Conservation (phyloP, 1,140 invertebrate genomes). For the Teleogryllus occipitalis region DNA sequence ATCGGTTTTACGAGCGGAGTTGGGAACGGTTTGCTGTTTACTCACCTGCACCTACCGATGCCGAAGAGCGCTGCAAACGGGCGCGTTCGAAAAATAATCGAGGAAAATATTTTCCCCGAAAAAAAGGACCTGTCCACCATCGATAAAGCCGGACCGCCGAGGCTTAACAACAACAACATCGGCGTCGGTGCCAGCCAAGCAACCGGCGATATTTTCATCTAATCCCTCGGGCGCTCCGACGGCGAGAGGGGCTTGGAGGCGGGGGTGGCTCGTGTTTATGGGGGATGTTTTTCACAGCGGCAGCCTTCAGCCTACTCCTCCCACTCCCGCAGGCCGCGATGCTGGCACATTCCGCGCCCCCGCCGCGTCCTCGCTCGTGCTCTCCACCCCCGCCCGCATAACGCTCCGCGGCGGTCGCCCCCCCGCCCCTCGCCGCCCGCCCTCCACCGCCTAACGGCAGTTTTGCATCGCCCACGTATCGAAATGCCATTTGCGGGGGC, state of each 20-base stretch:
- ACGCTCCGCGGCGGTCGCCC: background rate
- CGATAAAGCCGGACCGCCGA: background rate
- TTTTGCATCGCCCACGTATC: background rate
- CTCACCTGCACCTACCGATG: background rate
- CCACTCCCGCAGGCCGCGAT: background rate
- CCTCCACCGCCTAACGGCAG: background rate
- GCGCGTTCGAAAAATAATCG: background rate
- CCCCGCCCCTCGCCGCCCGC: background rate
- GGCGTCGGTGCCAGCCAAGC: background rate
- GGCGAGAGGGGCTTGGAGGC: background rate
- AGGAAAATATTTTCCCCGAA: background rate
- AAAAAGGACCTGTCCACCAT: background rate
- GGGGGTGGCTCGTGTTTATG: background rate
- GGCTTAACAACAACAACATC: background rate
- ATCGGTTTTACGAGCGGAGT: background rate
- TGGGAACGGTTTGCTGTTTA: background rate
- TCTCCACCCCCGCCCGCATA: background rate
- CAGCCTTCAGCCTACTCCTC: background rate
- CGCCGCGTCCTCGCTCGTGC: too few relatives aligned
- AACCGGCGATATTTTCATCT: background rate
- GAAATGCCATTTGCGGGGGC: background rate
- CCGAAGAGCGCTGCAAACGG: background rate
- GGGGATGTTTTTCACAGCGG: background rate
- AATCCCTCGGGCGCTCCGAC: background rate
- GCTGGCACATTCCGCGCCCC: background rate